Percentiles rank a stretch among this genome's conserved stretches.
phyloP scores from a whole-genome alignment of 2,888 invertebrate species.

The Schizotus pectinicornis region DNA sequence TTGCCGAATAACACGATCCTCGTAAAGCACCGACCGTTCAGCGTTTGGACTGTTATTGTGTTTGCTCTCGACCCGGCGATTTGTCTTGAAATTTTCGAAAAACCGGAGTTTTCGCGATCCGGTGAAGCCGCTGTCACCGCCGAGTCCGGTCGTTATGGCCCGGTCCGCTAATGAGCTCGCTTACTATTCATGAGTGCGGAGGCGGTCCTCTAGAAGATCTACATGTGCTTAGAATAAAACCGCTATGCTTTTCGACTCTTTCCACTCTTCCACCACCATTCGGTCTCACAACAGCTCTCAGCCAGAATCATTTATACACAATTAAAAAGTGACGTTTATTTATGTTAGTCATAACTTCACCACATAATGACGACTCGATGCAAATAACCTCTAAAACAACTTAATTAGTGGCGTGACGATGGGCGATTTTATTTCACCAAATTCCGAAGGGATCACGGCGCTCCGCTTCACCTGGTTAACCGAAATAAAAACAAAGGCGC shows the following conservation, averaged over 20 bases:
- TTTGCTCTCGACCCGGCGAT: conserved; percentile 31
- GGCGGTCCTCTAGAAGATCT: conserved; percentile 35
- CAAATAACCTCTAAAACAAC: conserved; percentile 5
- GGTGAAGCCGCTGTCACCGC: conserved; percentile 21
- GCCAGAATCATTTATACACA: conserved; percentile 22
- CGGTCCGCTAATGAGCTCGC: conserved; percentile 51
- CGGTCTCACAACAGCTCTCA: background rate
- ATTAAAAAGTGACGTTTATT: conserved; percentile 14
- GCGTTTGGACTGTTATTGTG: conserved; percentile 36
- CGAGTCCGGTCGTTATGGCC: conserved; percentile 46
- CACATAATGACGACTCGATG: conserved; percentile 14
- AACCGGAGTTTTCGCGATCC: too few relatives aligned
- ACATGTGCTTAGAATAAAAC: conserved; percentile 10
- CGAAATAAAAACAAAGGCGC: background rate
- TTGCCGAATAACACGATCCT: conserved; percentile 22
- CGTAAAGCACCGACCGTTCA: conserved; percentile 36
- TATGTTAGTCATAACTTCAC: conserved; percentile 18
- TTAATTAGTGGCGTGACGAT: conserved; percentile 8
- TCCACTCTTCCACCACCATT: background rate
- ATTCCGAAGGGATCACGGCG: background rate
- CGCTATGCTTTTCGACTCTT: conserved; percentile 3
- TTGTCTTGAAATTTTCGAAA: too few relatives aligned
- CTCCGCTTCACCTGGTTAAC: background rate
- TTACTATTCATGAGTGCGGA: conserved; percentile 54
- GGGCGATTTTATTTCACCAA: background rate